Evolutionary conservation across 2,797 vertebrate species (phyloP).

Genomic region (Gastrophryne carolinensis): DNA sequence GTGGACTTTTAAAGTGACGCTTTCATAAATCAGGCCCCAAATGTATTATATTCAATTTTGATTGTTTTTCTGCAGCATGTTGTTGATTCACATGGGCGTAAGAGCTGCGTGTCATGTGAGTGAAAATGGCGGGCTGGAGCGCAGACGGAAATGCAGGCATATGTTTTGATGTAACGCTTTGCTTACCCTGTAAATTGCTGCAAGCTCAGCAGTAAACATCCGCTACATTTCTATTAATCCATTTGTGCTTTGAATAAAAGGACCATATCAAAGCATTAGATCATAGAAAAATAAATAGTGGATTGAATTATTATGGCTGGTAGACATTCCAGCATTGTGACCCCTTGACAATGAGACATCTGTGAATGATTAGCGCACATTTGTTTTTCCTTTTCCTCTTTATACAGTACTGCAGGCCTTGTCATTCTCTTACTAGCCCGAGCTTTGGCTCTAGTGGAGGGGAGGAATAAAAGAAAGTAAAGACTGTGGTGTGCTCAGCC

Average conservation of each 20-base stretch:
- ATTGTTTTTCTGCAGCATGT: too few species aligned
- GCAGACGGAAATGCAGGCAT: background rate
- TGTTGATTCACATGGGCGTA: background rate
- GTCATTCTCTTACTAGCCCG: background rate
- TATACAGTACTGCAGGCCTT: background rate
- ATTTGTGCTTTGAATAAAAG: background rate
- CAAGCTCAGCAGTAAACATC: background rate
- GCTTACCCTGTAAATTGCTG: background rate
- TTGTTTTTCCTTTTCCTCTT: conserved; percentile 2
- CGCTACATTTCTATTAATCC: background rate
- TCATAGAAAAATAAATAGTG: conserved; percentile 41
- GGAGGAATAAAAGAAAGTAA: background rate
- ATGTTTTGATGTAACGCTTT: background rate
- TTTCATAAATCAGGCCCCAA: too few species aligned
- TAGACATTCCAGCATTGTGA: conserved; percentile 38
- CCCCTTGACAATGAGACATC: conserved; percentile 45
- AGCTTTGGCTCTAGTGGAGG: conserved; percentile 13
- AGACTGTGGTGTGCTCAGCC: background rate
- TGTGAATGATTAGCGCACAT: conserved; percentile 43
- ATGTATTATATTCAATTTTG: too few species aligned
- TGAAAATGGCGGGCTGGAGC: background rate
- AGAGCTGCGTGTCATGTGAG: background rate
- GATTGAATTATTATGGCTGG: conserved; percentile 35
- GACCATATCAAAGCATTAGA: conserved; percentile 42
- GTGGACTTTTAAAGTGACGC: too few species aligned